Conservation (phyloP, 1,140 invertebrate genomes). For the Drosophila obscura region DNA sequence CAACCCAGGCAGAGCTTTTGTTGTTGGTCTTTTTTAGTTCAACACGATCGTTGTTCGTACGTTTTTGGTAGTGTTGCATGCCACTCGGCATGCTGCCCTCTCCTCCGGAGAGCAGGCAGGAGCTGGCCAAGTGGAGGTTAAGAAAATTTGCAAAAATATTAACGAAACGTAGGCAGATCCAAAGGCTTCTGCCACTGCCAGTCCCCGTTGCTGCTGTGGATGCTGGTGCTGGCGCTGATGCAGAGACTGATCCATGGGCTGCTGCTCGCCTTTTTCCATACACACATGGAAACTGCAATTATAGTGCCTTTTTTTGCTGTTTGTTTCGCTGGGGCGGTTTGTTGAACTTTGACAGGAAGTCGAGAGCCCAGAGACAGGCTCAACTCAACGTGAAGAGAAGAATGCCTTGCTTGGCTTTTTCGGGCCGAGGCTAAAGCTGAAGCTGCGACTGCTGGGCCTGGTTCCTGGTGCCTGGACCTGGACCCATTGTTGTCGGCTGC, state of each 20-base stretch:
- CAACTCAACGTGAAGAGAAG: constrained; percentile 55
- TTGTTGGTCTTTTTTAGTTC: constrained; percentile 22
- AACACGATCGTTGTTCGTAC: constrained; percentile 52
- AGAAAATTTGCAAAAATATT: constrained; percentile 82
- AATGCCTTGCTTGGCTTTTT: constrained; percentile 28
- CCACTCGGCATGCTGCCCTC: constrained; percentile 29
- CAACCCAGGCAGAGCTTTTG: constrained; percentile 53
- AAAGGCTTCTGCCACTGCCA: constrained; percentile 37
- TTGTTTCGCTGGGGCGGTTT: constrained; percentile 73
- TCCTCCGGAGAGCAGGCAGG: constrained; percentile 30
- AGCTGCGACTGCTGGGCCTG: neutral
- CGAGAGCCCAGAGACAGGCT: constrained; percentile 63
- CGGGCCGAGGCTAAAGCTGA: constrained; percentile 34
- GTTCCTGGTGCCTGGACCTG: constrained; percentile 6
- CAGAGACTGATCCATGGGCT: constrained; percentile 40
- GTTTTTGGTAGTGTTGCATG: constrained; percentile 60
- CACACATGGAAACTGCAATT: constrained; percentile 72
- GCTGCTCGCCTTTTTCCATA: constrained; percentile 78
- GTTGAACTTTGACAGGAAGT: constrained; percentile 81
- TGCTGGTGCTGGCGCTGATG: constrained; percentile 44
- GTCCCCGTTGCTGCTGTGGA: constrained; percentile 52
- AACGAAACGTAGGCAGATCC: constrained; percentile 76
- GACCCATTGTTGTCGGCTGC: constrained; percentile 38
- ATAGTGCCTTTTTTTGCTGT: constrained; percentile 45
- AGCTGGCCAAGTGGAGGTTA: constrained; percentile 78